Conservation (phyloP, 2,113 vertebrate species). For the Chaenocephalus aceratus region DNA sequence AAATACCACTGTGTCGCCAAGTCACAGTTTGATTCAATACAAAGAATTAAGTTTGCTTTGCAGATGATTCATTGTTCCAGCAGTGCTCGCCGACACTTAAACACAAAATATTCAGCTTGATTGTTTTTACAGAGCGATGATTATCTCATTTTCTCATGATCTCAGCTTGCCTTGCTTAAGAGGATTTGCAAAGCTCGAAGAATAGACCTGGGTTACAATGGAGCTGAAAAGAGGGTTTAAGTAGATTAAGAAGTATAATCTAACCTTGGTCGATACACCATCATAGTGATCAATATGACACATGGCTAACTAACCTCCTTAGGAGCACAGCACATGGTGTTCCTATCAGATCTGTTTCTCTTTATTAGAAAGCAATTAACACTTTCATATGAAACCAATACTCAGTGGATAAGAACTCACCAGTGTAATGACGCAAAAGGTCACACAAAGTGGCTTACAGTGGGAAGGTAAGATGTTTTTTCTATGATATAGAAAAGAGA, state of each 20-base stretch:
- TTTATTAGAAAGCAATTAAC: slow-evolving; percentile 60
- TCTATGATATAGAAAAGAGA: slow-evolving; percentile 3
- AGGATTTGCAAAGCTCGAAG: neutral
- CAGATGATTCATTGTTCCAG: slow-evolving; percentile 8
- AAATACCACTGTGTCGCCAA: neutral
- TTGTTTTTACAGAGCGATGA: slow-evolving; percentile 25
- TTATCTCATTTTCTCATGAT: slow-evolving; percentile 26
- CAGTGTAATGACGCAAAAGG: slow-evolving; percentile 31
- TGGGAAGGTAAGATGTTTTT: slow-evolving; percentile 6
- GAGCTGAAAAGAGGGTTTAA: slow-evolving; percentile 25
- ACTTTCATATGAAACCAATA: slow-evolving; percentile 34
- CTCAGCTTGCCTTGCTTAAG: slow-evolving; percentile 6
- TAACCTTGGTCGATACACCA: slow-evolving; percentile 48
- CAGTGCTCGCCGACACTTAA: slow-evolving; percentile 12
- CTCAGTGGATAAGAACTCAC: slow-evolving; percentile 31
- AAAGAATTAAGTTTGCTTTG: slow-evolving; percentile 10
- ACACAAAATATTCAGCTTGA: slow-evolving; percentile 38
- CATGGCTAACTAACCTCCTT: slow-evolving; percentile 39
- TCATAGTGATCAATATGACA: slow-evolving; percentile 59
- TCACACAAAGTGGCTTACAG: slow-evolving; percentile 29
- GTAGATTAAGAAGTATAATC: slow-evolving; percentile 58
- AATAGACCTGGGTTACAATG: slow-evolving; percentile 10
- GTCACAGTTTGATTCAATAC: slow-evolving; percentile 3
- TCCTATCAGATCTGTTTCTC: slow-evolving; percentile 41
- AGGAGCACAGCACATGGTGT: slow-evolving; percentile 35